Evolutionary conservation across 2,113 vertebrate species (phyloP).

Genomic region (Cyprinodon tularosa): DNA sequence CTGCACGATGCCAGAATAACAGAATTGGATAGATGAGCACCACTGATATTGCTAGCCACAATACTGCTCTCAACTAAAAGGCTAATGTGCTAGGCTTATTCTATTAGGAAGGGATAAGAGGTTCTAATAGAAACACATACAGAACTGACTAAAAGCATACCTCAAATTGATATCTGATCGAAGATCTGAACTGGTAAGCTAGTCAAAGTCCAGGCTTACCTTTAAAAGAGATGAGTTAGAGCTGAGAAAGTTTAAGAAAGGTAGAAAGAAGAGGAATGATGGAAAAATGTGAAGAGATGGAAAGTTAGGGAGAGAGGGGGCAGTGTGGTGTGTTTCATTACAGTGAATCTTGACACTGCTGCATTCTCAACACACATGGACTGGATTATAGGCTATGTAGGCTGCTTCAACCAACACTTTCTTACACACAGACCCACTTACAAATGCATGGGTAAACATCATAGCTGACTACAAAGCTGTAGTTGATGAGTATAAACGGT

Average conservation of each 20-base stretch:
- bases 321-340: slow-evolving; percentile 79
- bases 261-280: slow-evolving; percentile 54
- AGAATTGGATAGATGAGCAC: slow-evolving; percentile 78
- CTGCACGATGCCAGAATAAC: slow-evolving; percentile 73
- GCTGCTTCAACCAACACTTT: slow-evolving; percentile 58
- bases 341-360: slow-evolving; percentile 79
- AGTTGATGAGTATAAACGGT: slow-evolving; percentile 54
- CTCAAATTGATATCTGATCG: slow-evolving; percentile 59
- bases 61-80: slow-evolving; percentile 70
- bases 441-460: slow-evolving; percentile 46
- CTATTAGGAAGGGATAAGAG: slow-evolving; percentile 77
- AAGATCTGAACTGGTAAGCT: slow-evolving; percentile 49
- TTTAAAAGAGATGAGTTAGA: slow-evolving; percentile 52
- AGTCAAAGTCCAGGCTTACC: slow-evolving; percentile 46
- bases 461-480: slow-evolving; percentile 40
- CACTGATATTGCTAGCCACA: slow-evolving; percentile 74
- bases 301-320: slow-evolving; percentile 70
- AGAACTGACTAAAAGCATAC: slow-evolving; percentile 13
- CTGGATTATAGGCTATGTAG: slow-evolving; percentile 76
- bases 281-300: slow-evolving; percentile 69
- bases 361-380: slow-evolving; percentile 80
- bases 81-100: slow-evolving; percentile 81
- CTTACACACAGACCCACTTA: slow-evolving; percentile 27
- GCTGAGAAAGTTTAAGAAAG: slow-evolving; percentile 35
- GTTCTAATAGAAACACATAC: slow-evolving; percentile 51